phyloP scores from a whole-genome alignment of 2,797 vertebrate species.

The Harpagifer antarcticus region DNA sequence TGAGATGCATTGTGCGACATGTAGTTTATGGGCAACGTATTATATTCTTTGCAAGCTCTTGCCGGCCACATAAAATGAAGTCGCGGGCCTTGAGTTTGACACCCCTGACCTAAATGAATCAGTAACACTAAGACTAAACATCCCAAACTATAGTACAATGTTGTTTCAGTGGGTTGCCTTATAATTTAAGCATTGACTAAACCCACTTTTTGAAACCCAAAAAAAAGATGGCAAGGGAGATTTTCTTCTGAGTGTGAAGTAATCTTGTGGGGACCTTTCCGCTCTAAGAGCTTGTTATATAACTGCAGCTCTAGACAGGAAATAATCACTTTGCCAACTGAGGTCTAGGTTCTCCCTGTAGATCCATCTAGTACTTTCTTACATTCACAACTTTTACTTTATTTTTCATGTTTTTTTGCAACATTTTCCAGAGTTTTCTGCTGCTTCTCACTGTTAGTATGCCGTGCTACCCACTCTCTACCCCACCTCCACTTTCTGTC shows the following conservation, averaged over 20 bases:
- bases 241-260: slow-evolving; percentile 49
- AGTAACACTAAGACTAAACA: not conserved
- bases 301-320: slow-evolving; percentile 30
- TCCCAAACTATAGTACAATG: not conserved
- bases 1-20: no score
- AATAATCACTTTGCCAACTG: slow-evolving; percentile 22
- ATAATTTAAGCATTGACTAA: slow-evolving; percentile 6
- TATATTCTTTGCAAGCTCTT: no score
- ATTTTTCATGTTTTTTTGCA: not conserved
- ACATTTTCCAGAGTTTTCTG: not conserved
- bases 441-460: not conserved
- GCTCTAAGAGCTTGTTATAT: slow-evolving; percentile 36
- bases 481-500: slow-evolving; percentile 16
- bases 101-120: no score
- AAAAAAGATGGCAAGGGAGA: slow-evolving; percentile 1
- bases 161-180: not conserved
- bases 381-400: not conserved
- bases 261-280: slow-evolving; percentile 22
- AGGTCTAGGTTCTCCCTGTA: slow-evolving; percentile 20
- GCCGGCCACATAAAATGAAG: no score
- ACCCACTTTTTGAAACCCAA: slow-evolving; percentile 9
- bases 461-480: no score
- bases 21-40: no score
- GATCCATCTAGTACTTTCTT: slow-evolving; percentile 21
- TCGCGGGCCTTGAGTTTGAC: no score